Evolutionary conservation across 2,113 vertebrate species (phyloP), one percentile per base, ranked within the genome.

Genomic region (Gallinago media): DNA sequence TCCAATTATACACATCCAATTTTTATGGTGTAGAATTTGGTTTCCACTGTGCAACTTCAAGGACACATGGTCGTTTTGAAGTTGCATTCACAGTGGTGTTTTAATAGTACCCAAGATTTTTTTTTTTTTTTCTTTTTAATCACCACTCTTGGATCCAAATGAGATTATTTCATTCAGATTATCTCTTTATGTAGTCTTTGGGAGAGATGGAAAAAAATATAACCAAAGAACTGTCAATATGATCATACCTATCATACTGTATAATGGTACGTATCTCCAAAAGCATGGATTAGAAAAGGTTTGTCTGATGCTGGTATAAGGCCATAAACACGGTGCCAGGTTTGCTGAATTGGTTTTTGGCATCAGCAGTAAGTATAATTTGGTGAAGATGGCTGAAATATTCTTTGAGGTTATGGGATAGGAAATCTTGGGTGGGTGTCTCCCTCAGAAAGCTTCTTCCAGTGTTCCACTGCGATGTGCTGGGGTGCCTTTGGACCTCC

Each of bases 91-190:
- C 89, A 95, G 94, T n/a, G 31, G 2, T 56, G 27, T 73, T 73
- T 73, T 91, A 82, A 82, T 22, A 38, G 9, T 52, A 92, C 55
- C 32, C 82, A 72, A 63, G 8, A 2, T 8, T n/a, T n/a, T n/a
- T n/a, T 15, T 32, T 29, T 62, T 75, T 88, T 7, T 77, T 58
- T 73, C 12, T 85, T 93, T 63, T 40, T 78, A 58, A 84, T 79
- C 56, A 81, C 73, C 22, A 71, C 50, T 71, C n/a, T 88, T 93
- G 31, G 95, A 95, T 97, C 42, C 96, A 95, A 96, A 54, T 47
- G 63, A 52, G 1, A 83, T 72, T 55, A 78, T 85, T 83, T 93
- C 59, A 93, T 96, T 97, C 12, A 23, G 79, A 62, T 74, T 47
- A 44, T 78, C 46, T 89, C 31, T 21, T 59, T 54, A 34, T 18